Evolutionary conservation across 2,113 vertebrate species (phyloP), one percentile per base, ranked within the genome.

Genomic region (Crotalus tigris): DNA sequence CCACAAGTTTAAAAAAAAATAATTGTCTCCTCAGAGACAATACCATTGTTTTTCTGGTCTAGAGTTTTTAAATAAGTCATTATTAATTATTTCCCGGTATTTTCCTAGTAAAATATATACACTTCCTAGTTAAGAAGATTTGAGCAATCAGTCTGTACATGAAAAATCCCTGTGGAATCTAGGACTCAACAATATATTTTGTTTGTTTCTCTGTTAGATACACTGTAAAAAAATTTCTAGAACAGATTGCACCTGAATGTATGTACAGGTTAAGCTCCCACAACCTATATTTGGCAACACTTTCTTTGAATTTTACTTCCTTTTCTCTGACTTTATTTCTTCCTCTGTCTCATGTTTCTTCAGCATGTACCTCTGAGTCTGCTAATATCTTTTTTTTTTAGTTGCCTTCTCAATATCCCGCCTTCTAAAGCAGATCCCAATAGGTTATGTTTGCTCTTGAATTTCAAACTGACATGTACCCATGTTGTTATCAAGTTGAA

Each of bases 351-450:
- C n/a, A 49, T 69, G 33, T 26, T 55, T 29, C 49, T 75, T 75
- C 21, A 8, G 19, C 53, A 44, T 75, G 51, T 13, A 75, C 29
- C 23, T 58, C 54, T 44, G 2, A 81, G 17, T 81, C 33, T 81
- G 75, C 33, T 81, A 81, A 81, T 55, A 6, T 13, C 51, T 24
- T 54, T 54, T n/a, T 53, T 39, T 53, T 53, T 33, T 8, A 87
- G 26, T 33, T 81, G 69, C n/a, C 69, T 81, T 81, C 17, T 39
- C 69, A 81, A 81, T 75, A 75, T 2, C 44, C 57, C 94, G 5
- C 75, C 93, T 96, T 93, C 93, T 92, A 94, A 57, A 21, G 13
- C n/a, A 17, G 94, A 61, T 87, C 61, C 87, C 92, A 81, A 91
- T 19, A 89, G 54, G 33, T 55, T 26, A 69, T 51, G 88, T 26